Evolutionary conservation across 2,888 invertebrate species (phyloP).

Genomic region (Trissolcus japonicus): DNA sequence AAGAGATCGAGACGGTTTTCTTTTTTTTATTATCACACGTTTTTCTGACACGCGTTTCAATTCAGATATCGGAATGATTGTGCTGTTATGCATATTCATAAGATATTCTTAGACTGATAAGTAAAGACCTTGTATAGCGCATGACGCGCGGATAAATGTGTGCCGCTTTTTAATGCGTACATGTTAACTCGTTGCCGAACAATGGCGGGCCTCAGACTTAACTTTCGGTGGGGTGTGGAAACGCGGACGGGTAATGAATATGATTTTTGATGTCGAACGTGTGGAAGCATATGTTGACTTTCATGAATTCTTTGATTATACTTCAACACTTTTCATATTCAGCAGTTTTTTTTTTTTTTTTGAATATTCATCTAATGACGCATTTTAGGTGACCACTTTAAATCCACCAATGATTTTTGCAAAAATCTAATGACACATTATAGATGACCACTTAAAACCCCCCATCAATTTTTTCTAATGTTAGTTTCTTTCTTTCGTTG

Average conservation of each 20-base stretch:
- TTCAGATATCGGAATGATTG: background rate
- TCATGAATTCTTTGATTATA: background rate
- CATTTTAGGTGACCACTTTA: background rate
- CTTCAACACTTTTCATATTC: background rate
- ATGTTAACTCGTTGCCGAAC: slow-evolving; percentile 32
- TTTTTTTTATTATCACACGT: background rate
- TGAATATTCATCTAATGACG: background rate
- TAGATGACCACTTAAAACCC: background rate
- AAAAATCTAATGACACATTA: background rate
- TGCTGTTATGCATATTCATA: slow-evolving; percentile 13
- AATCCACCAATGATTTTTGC: background rate
- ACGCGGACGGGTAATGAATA: slow-evolving; percentile 13
- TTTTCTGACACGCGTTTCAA: background rate
- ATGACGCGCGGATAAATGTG: slow-evolving; percentile 5
- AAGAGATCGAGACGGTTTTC: too few species aligned
- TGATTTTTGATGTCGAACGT: slow-evolving; percentile 11
- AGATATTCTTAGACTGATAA: slow-evolving; percentile 18
- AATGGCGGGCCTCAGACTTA: slow-evolving; percentile 27
- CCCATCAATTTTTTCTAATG: background rate
- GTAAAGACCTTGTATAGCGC: slow-evolving; percentile 16
- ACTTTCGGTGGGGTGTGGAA: slow-evolving; percentile 32
- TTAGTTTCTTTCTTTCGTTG: background rate
- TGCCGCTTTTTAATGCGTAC: slow-evolving; percentile 18
- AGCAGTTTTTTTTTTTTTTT: background rate
- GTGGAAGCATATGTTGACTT: background rate